Base-by-base conservation (phyloP, 2,113 vertebrate species). In the Otus sunia region DNA sequence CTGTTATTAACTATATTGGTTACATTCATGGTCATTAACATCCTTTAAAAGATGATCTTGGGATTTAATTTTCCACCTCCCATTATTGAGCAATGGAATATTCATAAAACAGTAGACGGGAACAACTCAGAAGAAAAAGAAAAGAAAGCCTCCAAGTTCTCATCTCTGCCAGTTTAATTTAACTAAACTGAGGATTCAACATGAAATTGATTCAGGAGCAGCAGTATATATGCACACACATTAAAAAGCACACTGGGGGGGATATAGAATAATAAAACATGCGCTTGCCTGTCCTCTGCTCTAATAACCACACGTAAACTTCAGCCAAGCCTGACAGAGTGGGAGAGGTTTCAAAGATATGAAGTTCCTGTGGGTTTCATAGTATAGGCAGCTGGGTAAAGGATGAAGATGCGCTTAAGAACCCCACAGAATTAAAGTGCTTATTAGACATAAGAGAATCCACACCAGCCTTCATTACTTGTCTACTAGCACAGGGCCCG, bases 51-150 rank as follows among this genome's bases (percentile, higher is more conserved):
- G 49, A 92, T 27, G 58, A 82, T 90, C 84, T 52, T 59, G 66
- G 90, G 87, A 92, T 90, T 95, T 94, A 32, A 79, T 92, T 97
- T 96, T 96, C 94, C 86, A 92, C 77, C 77, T 94, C 94, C 89
- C 32, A 4, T 94, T 94, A 92, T 79, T 96, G 92, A 92, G 92
- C 96, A 97, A 92, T 36, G 80, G 95, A 95, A 94, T 78, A 90
- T 69, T 96, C 67, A 69, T 95, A 96, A 88, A 95, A 86, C 45
- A 85, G 80, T 79, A 91, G 58, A 96, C 0, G 3, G 92, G 92
- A 95, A 91, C 92, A 91, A 88, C 43, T 34, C 41, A 15, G 69
- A 71, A 91, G 60, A 47, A 81, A 90, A 84, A 82, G 55, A 87
- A 68, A 83, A 93, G 19, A 87, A 85, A 95, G 23, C 18, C 66